Base-by-base conservation (phyloP, 23 tunicate species). In the Halocynthia roretzi region DNA sequence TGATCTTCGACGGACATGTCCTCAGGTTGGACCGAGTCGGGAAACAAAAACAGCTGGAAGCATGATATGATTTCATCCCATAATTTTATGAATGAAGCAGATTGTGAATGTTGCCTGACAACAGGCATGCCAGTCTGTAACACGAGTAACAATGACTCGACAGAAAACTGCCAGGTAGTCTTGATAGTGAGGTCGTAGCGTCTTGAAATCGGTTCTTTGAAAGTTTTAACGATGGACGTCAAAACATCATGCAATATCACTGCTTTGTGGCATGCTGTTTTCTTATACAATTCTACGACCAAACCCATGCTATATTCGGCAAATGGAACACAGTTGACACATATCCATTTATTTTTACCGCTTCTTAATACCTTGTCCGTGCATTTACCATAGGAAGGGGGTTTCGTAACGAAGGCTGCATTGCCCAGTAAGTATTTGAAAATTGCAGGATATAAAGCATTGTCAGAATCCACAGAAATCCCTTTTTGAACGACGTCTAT, bases 221-320 rank as follows among this genome's bases (percentile, higher is more conserved):
- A 53, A 52, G 85, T 68, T 54, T 72, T 82, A 22, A 92, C 71
- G 61, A 92, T 86, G 8, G 61, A 22, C 44, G 86, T 86, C 22
- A 92, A 49, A 15, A 92, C 84, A 11, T 62, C 84, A 62, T 86
- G 87, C 20, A 73, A 73, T 8, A 92, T 86, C n/a, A 92, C 98
- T 17, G 87, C 87, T 74, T 92, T 92, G 68, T 92, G 92, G 69
- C 98, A 86, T 56, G 98, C 88, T 52, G 98, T 92, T 12, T 87
- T 92, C 60, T 86, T 90, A 74, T 67, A 92, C 81, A 92, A 57
- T 15, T 86, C 92, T 5, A 92, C 98, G 0, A 77, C 92, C 11
- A 82, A 76, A 31, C 80, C 67, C 61, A 92, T 86, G 55, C 83
- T 82, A 67, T 92, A 92, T 53, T 92, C 98, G 10, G 98, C 92